Percentiles rank a stretch among this genome's conserved stretches.
Evolutionary conservation across 2,113 vertebrate genomes (phyloP).

Genomic region (Etheostoma spectabile): DNA sequence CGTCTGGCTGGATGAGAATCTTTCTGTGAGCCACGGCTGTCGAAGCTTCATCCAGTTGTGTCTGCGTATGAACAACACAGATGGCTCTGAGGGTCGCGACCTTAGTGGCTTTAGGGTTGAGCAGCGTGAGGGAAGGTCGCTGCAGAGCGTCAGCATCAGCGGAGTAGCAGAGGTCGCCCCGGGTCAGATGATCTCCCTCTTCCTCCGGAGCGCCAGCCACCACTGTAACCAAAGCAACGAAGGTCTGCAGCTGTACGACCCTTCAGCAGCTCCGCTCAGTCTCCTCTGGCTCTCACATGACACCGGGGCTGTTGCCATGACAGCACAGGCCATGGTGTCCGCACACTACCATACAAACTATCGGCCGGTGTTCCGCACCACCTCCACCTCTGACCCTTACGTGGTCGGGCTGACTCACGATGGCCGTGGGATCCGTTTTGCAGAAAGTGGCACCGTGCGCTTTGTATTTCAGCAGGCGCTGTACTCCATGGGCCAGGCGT

Average conservation of each 20-base stretch:
- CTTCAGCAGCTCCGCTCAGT: conserved; percentile 81
- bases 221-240: conserved; percentile 87
- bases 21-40: conserved; percentile 88
- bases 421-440: conserved; percentile 86
- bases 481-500: conserved; percentile 89
- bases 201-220: conserved; percentile 85
- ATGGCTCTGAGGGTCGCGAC: conserved; percentile 80
- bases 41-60: conserved; percentile 90
- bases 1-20: conserved; percentile 88
- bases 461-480: conserved; percentile 90
- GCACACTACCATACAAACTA: conserved; percentile 90
- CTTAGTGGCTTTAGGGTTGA: conserved; percentile 86
- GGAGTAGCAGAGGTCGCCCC: conserved; percentile 86
- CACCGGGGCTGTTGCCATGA: conserved; percentile 89
- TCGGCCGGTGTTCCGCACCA: conserved; percentile 85
- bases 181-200: conserved; percentile 81
- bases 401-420: conserved; percentile 87
- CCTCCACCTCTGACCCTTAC: conserved; percentile 87
- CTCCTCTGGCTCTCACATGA: conserved; percentile 91
- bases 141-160: conserved; percentile 87
- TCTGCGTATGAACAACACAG: conserved; percentile 84
- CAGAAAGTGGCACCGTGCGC: conserved; percentile 86
- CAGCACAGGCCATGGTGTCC: conserved; percentile 84
- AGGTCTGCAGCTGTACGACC: conserved; percentile 83
- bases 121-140: conserved; percentile 84